A percentile compares a stretch with the other conserved stretches of the same genome.
Evolutionary conservation across 2,888 invertebrate species (phyloP).

Genomic region (Drosophila borealis): DNA sequence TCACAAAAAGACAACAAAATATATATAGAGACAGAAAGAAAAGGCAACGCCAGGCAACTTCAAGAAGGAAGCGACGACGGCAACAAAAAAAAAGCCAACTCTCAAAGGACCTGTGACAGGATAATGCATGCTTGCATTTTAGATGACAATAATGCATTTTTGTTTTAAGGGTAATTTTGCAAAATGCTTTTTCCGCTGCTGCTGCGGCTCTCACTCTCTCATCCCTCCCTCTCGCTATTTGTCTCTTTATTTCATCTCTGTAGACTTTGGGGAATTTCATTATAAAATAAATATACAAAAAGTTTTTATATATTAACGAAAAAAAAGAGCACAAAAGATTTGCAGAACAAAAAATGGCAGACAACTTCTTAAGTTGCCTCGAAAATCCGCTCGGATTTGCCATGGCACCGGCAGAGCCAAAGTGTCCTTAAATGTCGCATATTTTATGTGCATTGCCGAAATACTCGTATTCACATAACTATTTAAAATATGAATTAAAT

Average conservation of each 20-base stretch:
- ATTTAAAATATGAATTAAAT: slow-evolving; percentile 71
- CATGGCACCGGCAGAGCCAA: slow-evolving; percentile 16
- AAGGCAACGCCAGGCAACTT: slow-evolving; percentile 32
- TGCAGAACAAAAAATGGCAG: slow-evolving; percentile 40
- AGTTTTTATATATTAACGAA: slow-evolving; percentile 63
- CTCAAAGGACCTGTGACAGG: slow-evolving; percentile 84
- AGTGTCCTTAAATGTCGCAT: slow-evolving; percentile 43
- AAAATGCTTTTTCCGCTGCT: slow-evolving; percentile 74
- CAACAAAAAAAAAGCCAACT: slow-evolving; percentile 72
- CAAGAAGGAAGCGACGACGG: slow-evolving; percentile 40
- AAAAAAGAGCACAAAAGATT: slow-evolving; percentile 55
- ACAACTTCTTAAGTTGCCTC: slow-evolving; percentile 37
- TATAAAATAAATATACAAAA: slow-evolving; percentile 71
- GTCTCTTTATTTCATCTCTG: slow-evolving; percentile 47
- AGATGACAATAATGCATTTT: slow-evolving; percentile 84
- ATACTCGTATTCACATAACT: slow-evolving; percentile 56
- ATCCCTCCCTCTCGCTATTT: neutral
- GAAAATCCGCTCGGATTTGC: slow-evolving; percentile 26
- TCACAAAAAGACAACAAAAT: slow-evolving; percentile 25
- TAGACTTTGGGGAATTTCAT: slow-evolving; percentile 76
- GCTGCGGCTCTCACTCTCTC: neutral
- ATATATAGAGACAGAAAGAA: slow-evolving; percentile 1
- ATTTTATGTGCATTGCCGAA: slow-evolving; percentile 40
- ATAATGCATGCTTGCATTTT: slow-evolving; percentile 84
- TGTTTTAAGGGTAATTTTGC: slow-evolving; percentile 82